Percentiles rank a stretch among this genome's conserved stretches.
Conservation (phyloP, 2,888 invertebrate species). For the Acanthoscelides obtectus region DNA sequence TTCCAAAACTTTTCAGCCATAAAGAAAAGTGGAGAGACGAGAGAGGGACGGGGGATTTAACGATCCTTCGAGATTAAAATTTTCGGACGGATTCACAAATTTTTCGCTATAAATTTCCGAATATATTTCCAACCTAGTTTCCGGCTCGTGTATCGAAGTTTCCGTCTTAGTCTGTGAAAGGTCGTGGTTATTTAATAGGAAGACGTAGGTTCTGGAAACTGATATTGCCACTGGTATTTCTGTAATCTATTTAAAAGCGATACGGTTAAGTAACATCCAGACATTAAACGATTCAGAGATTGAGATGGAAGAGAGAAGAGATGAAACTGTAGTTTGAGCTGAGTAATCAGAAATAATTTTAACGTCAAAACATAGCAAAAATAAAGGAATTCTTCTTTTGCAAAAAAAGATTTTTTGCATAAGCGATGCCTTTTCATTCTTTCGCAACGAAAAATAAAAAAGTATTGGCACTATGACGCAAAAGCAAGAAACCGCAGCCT, state of each 20-base stretch:
- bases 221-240: background rate
- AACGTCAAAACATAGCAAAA: too few relatives aligned
- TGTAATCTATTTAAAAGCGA: background rate
- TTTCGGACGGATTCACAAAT: background rate
- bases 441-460: too few relatives aligned
- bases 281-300: too few relatives aligned
- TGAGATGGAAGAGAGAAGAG: too few relatives aligned
- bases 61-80: background rate
- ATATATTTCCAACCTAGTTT: background rate
- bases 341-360: too few relatives aligned
- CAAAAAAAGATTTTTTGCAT: too few relatives aligned
- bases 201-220: background rate
- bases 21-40: background rate
- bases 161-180: background rate
- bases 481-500: too few relatives aligned
- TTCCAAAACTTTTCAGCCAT: background rate
- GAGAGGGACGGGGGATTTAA: background rate
- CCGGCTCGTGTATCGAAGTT: background rate
- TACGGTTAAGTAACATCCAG: too few relatives aligned
- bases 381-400: too few relatives aligned
- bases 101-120: background rate
- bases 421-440: too few relatives aligned
- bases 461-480: too few relatives aligned
- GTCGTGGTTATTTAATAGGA: background rate
- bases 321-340: too few relatives aligned